Conservation (phyloP, 2,888 invertebrate genomes). For the Nemotelus nigrinus region DNA sequence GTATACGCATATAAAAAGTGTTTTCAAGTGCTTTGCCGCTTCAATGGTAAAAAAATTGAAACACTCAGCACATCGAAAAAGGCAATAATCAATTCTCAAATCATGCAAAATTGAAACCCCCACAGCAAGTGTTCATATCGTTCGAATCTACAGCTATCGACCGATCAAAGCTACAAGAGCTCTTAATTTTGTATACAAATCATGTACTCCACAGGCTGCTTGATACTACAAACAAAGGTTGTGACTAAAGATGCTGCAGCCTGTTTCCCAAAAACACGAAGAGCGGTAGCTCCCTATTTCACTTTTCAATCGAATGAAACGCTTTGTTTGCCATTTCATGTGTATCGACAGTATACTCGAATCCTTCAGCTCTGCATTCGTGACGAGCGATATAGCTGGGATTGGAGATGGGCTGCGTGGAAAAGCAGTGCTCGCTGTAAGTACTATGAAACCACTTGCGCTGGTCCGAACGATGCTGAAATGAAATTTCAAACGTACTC, state of each 20-base stretch:
- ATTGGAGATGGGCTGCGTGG: conserved; percentile 11
- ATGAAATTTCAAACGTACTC: conserved; percentile 51
- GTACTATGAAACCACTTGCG: conserved; percentile 48
- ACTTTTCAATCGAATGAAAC: conserved; percentile 47
- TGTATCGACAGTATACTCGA: conserved; percentile 42
- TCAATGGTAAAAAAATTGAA: neutral
- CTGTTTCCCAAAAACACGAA: conserved; percentile 16
- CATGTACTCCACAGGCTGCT: conserved; percentile 49
- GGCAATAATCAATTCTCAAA: conserved; percentile 24
- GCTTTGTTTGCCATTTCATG: conserved; percentile 50
- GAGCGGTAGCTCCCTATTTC: conserved; percentile 40
- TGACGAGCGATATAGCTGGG: neutral
- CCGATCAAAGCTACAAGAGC: conserved; percentile 47
- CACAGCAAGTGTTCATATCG: conserved; percentile 26
- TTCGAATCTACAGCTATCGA: conserved; percentile 41
- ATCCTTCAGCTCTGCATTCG: neutral
- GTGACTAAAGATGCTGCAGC: conserved; percentile 15
- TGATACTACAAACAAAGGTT: conserved; percentile 43
- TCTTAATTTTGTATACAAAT: conserved; percentile 51
- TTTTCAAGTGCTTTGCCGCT: too few species aligned
- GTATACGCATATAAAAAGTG: too few species aligned
- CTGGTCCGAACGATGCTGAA: conserved; percentile 42
- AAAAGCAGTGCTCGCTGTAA: neutral
- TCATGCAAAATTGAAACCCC: conserved; percentile 27
- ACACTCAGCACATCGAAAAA: neutral